Evolutionary conservation across 2,797 vertebrate species (phyloP), one percentile per base, ranked within the genome.

Genomic region (Pipistrellus pygmaeus): DNA sequence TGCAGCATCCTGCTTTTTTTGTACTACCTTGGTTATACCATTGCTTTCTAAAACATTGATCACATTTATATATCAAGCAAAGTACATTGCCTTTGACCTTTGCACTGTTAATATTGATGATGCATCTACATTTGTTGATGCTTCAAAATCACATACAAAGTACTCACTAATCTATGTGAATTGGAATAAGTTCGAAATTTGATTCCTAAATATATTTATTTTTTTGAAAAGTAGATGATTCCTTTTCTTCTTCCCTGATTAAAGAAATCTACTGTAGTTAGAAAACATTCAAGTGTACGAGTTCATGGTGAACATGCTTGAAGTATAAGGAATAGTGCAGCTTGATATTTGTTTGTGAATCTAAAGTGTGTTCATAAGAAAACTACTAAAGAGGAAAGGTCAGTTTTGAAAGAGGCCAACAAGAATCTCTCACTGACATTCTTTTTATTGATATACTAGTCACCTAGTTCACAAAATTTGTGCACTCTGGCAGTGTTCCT

Each of bases 141-240:
- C 23, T 91, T 96, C 14, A 81, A 13, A 77, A 68, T 92, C n/a
- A 60, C 6, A 62, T 85, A 27, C 5, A 92, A 84, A 91, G 73
- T 85, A 71, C 17, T 75, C 41, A 44, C 5, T 76, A 83, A 46
- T 92, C 32, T 82, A 0, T 57, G 13, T 76, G 41, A 73, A 68
- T 94, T 91, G 83, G 8, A 69, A 9, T 64, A 86, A 77, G 12
- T 91, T 86, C 53, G 38, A 87, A 82, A 85, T 87, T 51, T 51
- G 17, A 75, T 10, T 77, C 38, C 12, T 78, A 88, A 85, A 75
- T 77, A 9, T n/a, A 64, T 62, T 13, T 60, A 13, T 62, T 64
- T 64, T 64, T 64, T n/a, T 41, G 38, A 41, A 41, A 83, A 6
- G 4, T 1, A 71, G 2, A 1, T 77, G 15, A 68, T 72, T 23